A percentile compares a stretch with the other conserved stretches of the same genome.
Conservation (phyloP, 2,888 invertebrate species). For the Eurytoma californica region DNA sequence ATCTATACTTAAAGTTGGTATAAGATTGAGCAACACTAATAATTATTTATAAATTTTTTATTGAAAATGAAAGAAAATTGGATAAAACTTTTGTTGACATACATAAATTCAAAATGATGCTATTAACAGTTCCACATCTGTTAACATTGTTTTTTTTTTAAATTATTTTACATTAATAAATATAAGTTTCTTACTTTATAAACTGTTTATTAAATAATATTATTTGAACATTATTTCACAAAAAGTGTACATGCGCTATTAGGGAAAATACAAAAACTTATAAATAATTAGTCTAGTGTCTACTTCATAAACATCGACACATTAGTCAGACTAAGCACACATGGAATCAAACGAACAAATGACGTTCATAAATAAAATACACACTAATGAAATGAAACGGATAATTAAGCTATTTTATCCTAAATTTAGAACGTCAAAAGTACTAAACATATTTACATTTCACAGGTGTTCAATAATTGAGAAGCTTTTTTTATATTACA, state of each 20-base stretch:
- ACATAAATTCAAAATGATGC: constrained; percentile 10
- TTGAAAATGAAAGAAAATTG: constrained; percentile 1
- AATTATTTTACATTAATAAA: constrained; percentile 38
- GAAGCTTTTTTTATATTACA: constrained; percentile 49
- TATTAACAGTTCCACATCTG: constrained; percentile 1
- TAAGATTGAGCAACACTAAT: constrained; percentile 22
- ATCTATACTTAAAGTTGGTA: constrained; percentile 34
- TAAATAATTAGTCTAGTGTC: constrained; percentile 50
- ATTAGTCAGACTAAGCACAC: constrained; percentile 68
- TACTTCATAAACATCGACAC: constrained; percentile 57
- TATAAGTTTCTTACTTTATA: constrained; percentile 31
- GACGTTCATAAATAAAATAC: constrained; percentile 52
- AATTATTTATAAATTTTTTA: constrained; percentile 46
- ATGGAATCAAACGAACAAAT: constrained; percentile 57
- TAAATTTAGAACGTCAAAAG: constrained; percentile 42
- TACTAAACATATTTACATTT: constrained; percentile 56
- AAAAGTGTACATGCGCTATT: constrained; percentile 52
- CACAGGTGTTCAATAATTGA: constrained; percentile 43
- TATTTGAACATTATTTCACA: constrained; percentile 50
- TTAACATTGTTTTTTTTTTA: constrained; percentile 5
- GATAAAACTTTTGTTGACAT: constrained; percentile 15
- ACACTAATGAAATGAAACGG: constrained; percentile 41
- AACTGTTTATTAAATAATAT: constrained; percentile 45
- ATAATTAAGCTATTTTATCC: constrained; percentile 32
- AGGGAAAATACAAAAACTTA: constrained; percentile 51